Evolutionary conservation across 92 coral and sea anemone genomes (phyloP).

Genomic region (Zoanthus sociatus): DNA sequence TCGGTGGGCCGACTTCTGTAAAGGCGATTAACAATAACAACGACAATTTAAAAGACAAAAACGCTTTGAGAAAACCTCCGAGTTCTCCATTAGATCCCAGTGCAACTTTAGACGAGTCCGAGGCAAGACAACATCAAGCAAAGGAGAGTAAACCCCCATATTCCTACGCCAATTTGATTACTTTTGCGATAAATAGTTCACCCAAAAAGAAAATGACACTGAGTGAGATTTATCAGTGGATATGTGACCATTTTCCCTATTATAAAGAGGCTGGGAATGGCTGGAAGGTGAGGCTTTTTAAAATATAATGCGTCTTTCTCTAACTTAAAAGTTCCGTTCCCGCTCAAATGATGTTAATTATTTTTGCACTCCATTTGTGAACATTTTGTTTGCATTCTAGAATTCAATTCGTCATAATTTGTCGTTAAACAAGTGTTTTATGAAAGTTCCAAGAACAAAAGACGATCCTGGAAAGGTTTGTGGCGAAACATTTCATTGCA

Average conservation of each 20-base stretch:
- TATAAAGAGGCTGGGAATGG: conserved; percentile 99
- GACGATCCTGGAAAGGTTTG: conserved; percentile 97
- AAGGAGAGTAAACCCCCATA: conserved; percentile 99
- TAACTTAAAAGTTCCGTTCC: conserved; percentile 16
- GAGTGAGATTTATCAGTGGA: conserved; percentile 99
- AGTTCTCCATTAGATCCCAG: conserved; percentile 99
- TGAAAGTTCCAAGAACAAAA: conserved; percentile 97
- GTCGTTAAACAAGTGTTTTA: conserved; percentile 93
- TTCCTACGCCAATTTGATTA: conserved; percentile 97
- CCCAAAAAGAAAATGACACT: conserved; percentile 96
- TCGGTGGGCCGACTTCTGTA: conserved; percentile 73
- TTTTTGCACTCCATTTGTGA: conserved; percentile 6
- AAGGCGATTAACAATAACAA: conserved; percentile 77
- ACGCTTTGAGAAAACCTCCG: conserved; percentile 89
- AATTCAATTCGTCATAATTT: conserved; percentile 96
- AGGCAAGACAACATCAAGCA: conserved; percentile 98
- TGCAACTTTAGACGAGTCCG: conserved; percentile 96
- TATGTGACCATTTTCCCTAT: conserved; percentile 97
- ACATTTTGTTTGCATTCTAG: conserved; percentile 64
- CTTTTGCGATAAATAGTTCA: conserved; percentile 99
- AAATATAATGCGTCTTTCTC: background rate
- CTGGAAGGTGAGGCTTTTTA: conserved; percentile 88
- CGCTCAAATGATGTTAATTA: conserved; percentile 27
- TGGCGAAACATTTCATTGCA: background rate
- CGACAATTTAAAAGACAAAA: conserved; percentile 78